Evolutionary conservation across 1,140 invertebrate species (phyloP).

Genomic region (Lineus longissimus): DNA sequence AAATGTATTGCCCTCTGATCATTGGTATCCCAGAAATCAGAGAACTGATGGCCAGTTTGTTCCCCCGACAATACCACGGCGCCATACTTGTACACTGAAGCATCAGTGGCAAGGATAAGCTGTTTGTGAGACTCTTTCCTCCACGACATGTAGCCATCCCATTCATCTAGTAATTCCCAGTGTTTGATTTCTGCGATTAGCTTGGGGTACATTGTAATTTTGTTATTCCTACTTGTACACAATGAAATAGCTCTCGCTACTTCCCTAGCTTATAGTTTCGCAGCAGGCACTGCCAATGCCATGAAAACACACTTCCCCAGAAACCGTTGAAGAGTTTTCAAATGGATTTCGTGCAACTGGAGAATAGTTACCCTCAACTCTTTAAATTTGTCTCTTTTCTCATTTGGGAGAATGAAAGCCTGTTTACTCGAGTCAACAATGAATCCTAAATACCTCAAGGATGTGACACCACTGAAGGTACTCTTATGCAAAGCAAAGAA

Average conservation of each 20-base stretch:
- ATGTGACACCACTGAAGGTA: slow-evolving; percentile 4
- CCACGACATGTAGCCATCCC: not conserved
- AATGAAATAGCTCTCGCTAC: slow-evolving; percentile 14
- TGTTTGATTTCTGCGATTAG: too few relatives aligned
- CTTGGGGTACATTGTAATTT: not conserved
- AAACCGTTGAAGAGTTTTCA: slow-evolving; percentile 14
- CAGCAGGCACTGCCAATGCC: slow-evolving; percentile 8
- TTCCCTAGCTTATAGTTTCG: slow-evolving; percentile 14
- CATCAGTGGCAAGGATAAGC: not conserved
- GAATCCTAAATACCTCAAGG: slow-evolving; percentile 19
- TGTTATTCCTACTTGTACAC: not conserved
- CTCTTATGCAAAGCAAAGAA: slow-evolving; percentile 8
- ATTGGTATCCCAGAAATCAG: not conserved
- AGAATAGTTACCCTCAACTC: slow-evolving; percentile 13
- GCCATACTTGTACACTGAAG: not conserved
- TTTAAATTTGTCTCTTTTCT: slow-evolving; percentile 16
- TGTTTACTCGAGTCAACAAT: slow-evolving; percentile 15
- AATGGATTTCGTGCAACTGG: not conserved
- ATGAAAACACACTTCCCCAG: slow-evolving; percentile 17
- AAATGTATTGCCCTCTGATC: not conserved
- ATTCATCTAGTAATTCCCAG: not conserved
- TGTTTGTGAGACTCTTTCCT: not conserved
- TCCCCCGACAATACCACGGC: not conserved
- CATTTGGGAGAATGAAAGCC: slow-evolving; percentile 15
- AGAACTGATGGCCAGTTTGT: not conserved